These are phyloP conservation scores for Alexandromys fortis DNA, from an alignment of 2,113 vertebrate genomes.

Conservation along the genomic window DNA sequence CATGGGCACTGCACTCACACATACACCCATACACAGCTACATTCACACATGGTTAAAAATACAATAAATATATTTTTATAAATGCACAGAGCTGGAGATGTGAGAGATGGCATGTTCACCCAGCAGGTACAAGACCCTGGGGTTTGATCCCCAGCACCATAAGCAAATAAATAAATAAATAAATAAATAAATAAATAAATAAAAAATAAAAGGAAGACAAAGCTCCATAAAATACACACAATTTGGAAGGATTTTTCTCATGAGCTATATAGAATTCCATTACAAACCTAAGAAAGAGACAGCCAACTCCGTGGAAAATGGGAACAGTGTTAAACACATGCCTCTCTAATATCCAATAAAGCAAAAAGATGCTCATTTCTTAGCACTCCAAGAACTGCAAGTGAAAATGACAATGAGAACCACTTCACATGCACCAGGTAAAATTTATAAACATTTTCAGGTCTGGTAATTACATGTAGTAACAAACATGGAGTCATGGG, in stretches of 20 bases:
- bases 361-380: neutral
- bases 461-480: neutral
- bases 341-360: neutral
- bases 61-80: neutral
- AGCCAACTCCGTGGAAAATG: neutral
- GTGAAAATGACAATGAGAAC: neutral
- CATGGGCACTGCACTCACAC: neutral
- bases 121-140: neutral
- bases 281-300: neutral
- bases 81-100: neutral
- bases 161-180: neutral
- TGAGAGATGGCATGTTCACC: neutral
- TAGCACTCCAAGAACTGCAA: neutral
- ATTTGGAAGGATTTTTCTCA: neutral
- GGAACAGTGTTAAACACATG: neutral
- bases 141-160: neutral
- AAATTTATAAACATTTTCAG: constrained; percentile 20
- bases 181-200: neutral
- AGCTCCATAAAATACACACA: neutral
- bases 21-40: neutral
- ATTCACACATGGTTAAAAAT: neutral
- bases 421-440: neutral
- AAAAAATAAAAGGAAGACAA: neutral
- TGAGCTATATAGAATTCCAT: neutral
- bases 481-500: neutral